Conservation (phyloP, 2,888 invertebrate genomes). For the Erpobdella octoculata region DNA sequence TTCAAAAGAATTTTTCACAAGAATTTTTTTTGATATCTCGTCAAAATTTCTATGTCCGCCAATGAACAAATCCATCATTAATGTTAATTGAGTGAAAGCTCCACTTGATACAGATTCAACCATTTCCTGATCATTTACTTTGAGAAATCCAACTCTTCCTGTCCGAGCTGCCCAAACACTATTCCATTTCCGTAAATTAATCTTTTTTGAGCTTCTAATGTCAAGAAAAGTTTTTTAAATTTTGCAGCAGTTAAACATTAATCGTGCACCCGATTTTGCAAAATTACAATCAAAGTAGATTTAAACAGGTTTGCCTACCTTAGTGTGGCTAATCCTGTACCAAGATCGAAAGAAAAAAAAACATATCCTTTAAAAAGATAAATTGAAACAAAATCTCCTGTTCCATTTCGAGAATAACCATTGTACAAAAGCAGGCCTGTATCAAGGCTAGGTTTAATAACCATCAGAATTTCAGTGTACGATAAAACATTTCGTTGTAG, state of each 20-base stretch:
- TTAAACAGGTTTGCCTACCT: conserved; percentile 58
- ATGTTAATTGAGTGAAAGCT: conserved; percentile 71
- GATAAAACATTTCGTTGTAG: conserved; percentile 75
- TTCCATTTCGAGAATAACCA: conserved; percentile 74
- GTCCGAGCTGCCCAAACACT: conserved; percentile 63
- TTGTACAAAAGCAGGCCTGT: conserved; percentile 69
- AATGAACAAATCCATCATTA: conserved; percentile 75
- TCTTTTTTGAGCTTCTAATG: conserved; percentile 66
- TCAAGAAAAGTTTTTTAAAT: neutral
- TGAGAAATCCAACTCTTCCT: conserved; percentile 67
- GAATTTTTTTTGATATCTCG: conserved; percentile 68
- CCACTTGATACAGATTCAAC: conserved; percentile 70
- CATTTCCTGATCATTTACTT: conserved; percentile 68
- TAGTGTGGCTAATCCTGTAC: conserved; percentile 75
- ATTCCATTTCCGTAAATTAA: conserved; percentile 76
- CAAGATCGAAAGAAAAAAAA: conserved; percentile 80
- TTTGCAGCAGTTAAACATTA: neutral
- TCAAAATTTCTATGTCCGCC: conserved; percentile 79
- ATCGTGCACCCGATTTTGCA: neutral
- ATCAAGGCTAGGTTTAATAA: conserved; percentile 65
- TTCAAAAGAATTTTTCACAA: conserved; percentile 69
- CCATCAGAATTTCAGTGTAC: conserved; percentile 80
- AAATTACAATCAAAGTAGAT: neutral
- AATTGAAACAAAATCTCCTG: conserved; percentile 79
- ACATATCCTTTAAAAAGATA: conserved; percentile 71